phyloP scores from a whole-genome alignment of 1,140 invertebrate genomes.

The Tetragnatha versicolor region DNA sequence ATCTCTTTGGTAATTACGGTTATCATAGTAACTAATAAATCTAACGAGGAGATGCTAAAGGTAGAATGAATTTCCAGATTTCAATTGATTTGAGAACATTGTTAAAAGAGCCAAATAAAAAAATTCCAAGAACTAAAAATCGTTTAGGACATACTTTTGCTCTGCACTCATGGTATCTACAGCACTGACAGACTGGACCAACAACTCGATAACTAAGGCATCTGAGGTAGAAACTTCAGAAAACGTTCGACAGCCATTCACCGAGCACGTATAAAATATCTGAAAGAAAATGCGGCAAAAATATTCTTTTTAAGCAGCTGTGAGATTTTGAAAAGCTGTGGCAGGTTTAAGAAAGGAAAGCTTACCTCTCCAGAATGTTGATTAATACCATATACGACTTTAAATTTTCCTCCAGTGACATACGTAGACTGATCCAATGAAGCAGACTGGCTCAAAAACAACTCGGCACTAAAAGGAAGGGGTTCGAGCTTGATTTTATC shows the following conservation, averaged over 20 bases:
- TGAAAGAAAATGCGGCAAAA: background rate
- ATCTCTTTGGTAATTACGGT: too few species aligned
- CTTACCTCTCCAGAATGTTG: conserved; percentile 73
- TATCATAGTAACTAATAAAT: too few species aligned
- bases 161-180: conserved; percentile 1
- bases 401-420: conserved; percentile 80
- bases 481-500: conserved; percentile 87
- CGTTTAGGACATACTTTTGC: too few species aligned
- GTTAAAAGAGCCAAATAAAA: too few species aligned
- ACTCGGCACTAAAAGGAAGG: conserved; percentile 83
- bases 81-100: too few species aligned
- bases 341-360: background rate
- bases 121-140: too few species aligned
- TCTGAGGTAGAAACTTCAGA: background rate
- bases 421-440: conserved; percentile 81
- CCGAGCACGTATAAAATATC: conserved; percentile 6
- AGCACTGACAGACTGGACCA: conserved; percentile 1
- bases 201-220: background rate
- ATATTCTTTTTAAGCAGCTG: too few species aligned
- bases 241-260: background rate
- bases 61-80: too few species aligned
- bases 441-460: conserved; percentile 80
- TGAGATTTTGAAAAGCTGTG: background rate
- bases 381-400: conserved; percentile 73
- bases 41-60: too few species aligned